Evolutionary conservation across 2,113 vertebrate genomes (phyloP).

Genomic region (Scortum barcoo): DNA sequence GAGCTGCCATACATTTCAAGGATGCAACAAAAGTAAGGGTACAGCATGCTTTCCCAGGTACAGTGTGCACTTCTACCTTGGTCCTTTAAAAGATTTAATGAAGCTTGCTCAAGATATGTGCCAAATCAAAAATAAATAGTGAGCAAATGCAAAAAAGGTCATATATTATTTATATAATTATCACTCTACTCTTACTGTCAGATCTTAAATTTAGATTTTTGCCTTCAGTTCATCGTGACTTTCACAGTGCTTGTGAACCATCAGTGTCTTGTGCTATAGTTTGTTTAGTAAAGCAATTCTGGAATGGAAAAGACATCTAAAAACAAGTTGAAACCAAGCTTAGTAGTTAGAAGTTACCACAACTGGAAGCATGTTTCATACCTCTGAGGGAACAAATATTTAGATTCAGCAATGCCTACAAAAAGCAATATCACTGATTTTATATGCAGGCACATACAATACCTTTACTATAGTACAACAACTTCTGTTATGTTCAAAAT

Average conservation of each 20-base stretch:
- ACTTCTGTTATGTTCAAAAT: slow-evolving; percentile 78
- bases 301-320: slow-evolving; percentile 69
- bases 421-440: slow-evolving; percentile 81
- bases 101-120: slow-evolving; percentile 61
- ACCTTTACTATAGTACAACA: slow-evolving; percentile 82
- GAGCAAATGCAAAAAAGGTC: slow-evolving; percentile 59
- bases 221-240: slow-evolving; percentile 54
- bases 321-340: slow-evolving; percentile 71
- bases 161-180: slow-evolving; percentile 75
- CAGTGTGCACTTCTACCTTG: slow-evolving; percentile 60
- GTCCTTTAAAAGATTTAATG: slow-evolving; percentile 41
- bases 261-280: slow-evolving; percentile 83
- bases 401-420: slow-evolving; percentile 79
- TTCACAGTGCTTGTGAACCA: slow-evolving; percentile 74
- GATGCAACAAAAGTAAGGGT: slow-evolving; percentile 49
- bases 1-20: slow-evolving; percentile 55
- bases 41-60: slow-evolving; percentile 68
- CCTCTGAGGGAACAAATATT: slow-evolving; percentile 78
- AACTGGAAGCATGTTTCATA: slow-evolving; percentile 77
- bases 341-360: slow-evolving; percentile 70
- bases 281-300: slow-evolving; percentile 75
- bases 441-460: slow-evolving; percentile 85
- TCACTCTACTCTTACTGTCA: slow-evolving; percentile 52
- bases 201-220: slow-evolving; percentile 61
- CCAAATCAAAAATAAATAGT: slow-evolving; percentile 79